Percentiles rank a stretch among this genome's conserved stretches.
Conservation (phyloP, 2,113 vertebrate species). For the Varanus komodoensis region DNA sequence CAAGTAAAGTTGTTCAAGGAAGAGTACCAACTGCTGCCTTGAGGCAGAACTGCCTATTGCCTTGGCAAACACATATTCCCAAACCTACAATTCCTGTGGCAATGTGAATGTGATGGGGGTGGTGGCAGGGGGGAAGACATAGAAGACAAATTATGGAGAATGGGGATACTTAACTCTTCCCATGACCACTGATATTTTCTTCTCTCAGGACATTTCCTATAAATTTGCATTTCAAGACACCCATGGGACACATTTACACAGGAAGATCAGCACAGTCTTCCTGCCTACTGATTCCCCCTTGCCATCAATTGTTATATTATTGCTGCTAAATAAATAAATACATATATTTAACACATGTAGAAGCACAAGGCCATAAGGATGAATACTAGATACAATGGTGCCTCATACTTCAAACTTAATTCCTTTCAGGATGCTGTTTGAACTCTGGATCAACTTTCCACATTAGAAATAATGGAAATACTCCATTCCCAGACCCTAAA, state of each 20-base stretch:
- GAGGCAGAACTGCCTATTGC: background rate
- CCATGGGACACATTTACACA: background rate
- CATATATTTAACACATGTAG: background rate
- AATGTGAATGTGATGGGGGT: background rate
- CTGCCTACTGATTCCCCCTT: background rate
- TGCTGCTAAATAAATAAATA: background rate
- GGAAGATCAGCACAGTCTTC: background rate
- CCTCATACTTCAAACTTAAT: too few species aligned
- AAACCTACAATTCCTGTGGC: background rate
- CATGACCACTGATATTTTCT: background rate
- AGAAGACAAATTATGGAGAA: background rate
- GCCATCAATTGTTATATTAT: background rate
- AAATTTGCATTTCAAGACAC: background rate
- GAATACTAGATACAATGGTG: background rate
- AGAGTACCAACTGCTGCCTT: background rate
- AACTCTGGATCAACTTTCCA: too few species aligned
- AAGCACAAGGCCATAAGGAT: background rate
- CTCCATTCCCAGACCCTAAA: too few species aligned
- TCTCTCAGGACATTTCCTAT: background rate
- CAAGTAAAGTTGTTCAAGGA: background rate
- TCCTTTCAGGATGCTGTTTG: too few species aligned
- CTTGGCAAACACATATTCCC: background rate
- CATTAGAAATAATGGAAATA: too few species aligned
- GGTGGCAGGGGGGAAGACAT: background rate
- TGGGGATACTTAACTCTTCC: background rate